Base-by-base conservation (phyloP, 2,888 invertebrate species). In the Athalia cordata region DNA sequence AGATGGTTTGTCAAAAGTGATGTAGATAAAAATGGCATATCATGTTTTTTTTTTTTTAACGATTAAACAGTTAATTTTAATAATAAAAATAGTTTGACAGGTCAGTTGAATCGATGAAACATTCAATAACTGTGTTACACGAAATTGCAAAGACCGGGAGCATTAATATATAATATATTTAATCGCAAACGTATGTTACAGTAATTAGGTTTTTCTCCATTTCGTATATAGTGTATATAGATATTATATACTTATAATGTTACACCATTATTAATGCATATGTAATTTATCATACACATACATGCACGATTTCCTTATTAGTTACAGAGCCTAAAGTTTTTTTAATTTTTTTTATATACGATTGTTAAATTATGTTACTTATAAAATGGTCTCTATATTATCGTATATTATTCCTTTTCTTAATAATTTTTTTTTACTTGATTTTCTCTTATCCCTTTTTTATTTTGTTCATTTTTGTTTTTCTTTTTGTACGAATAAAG, bases 41-140 rank as follows among this genome's bases (percentile, higher is more conserved):
- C 45, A 65, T 29, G 9, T 64, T 49, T 77, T 78, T 50, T 68
- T 78, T 57, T 52, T 68, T 52, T 78, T 70, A 88, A 88, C 89
- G 87, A 86, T 89, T 88, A 87, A 89, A 89, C 89, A 89, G 88
- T 89, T 87, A 89, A 84, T 85, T 88, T 89, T 89, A 89, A 89
- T 89, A 89, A 89, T 89, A 89, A 89, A 89, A 89, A 89, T 89
- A 89, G 86, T 86, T 87, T 86, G 86, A 89, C 88, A 86, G 84
- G 85, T 85, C 84, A 85, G 13, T 67, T 83, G 83, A 83, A 80
- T 84, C 80, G 81, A 83, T 83, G 83, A 80, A 85, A 86, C 85
- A 86, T 85, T 83, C 79, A 82, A 81, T 75, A 67, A 84, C 81
- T 81, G 83, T 84, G 81, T 85, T 85, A 85, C 82, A 81, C 84